phyloP scores from a whole-genome alignment of 2,888 invertebrate species.

The Lycia hirtaria region DNA sequence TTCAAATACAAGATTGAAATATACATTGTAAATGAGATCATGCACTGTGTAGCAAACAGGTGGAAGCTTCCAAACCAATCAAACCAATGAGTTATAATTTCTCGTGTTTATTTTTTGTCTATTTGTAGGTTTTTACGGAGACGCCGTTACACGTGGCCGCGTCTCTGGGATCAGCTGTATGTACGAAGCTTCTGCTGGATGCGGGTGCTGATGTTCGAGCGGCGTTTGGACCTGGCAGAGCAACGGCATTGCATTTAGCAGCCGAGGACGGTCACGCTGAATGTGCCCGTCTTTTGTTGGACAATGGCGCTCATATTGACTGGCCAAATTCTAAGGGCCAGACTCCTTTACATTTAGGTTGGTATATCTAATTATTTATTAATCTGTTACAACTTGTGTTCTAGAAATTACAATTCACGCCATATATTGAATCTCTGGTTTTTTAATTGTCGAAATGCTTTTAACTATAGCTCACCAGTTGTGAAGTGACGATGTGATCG shows the following conservation, averaged over 20 bases:
- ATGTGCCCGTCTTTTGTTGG: conserved; percentile 89
- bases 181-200: conserved; percentile 89
- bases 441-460: too few species aligned
- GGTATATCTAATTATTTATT: neutral
- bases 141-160: conserved; percentile 94
- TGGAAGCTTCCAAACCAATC: conserved; percentile 23
- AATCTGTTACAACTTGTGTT: neutral
- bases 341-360: conserved; percentile 92
- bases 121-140: conserved; percentile 90
- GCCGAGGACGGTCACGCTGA: conserved; percentile 94
- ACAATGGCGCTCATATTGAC: conserved; percentile 91
- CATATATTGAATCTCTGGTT: too few species aligned
- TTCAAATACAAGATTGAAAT: conserved; percentile 16
- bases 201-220: conserved; percentile 93
- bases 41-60: conserved; percentile 17
- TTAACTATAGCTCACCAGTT: too few species aligned
- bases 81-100: conserved; percentile 19
- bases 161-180: conserved; percentile 88
- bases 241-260: conserved; percentile 94
- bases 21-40: conserved; percentile 27
- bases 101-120: conserved; percentile 11
- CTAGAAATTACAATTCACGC: too few species aligned
- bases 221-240: conserved; percentile 88
- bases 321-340: conserved; percentile 90
- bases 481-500: neutral